These are phyloP conservation scores for Xiphydria camelus DNA, from an alignment of 2,888 invertebrate genomes.

Conservation along the genomic window DNA sequence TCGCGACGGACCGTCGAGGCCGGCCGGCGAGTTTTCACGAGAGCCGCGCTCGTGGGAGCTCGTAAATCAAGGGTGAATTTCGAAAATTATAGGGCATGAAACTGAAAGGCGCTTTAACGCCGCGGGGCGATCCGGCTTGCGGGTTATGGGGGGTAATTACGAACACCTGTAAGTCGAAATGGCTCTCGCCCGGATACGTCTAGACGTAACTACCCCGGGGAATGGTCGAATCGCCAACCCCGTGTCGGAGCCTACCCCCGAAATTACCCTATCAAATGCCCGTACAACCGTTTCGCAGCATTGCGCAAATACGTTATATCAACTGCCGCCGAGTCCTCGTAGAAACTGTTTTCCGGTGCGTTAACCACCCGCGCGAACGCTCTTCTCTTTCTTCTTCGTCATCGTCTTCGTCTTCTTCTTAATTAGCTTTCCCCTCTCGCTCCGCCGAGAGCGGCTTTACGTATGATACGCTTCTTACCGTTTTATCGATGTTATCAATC, in stretches of 20 bases:
- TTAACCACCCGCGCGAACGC: too few species aligned
- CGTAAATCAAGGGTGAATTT: slow-evolving; percentile 50
- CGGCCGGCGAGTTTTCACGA: too few species aligned
- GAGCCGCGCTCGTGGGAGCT: slow-evolving; percentile 9
- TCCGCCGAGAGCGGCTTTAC: too few species aligned
- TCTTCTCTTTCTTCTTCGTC: too few species aligned
- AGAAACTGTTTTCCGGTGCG: too few species aligned
- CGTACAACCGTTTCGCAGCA: not conserved
- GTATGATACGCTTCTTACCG: too few species aligned
- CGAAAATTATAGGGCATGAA: slow-evolving; percentile 49
- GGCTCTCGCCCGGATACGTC: slow-evolving; percentile 37
- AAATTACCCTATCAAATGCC: slow-evolving; percentile 45
- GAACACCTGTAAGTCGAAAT: slow-evolving; percentile 51
- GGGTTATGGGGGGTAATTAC: slow-evolving; percentile 40
- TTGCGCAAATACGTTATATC: too few species aligned
- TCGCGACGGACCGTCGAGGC: too few species aligned
- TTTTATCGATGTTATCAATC: too few species aligned
- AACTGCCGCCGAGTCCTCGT: too few species aligned
- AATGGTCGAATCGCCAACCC: slow-evolving; percentile 42
- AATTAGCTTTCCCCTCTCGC: too few species aligned
- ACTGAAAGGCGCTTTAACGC: slow-evolving; percentile 36
- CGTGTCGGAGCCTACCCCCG: slow-evolving; percentile 33
- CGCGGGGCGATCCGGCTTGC: slow-evolving; percentile 22
- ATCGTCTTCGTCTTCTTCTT: too few species aligned
- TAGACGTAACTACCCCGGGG: slow-evolving; percentile 43